Conservation (phyloP, 2,113 vertebrate genomes). For the Barnardius zonarius region DNA sequence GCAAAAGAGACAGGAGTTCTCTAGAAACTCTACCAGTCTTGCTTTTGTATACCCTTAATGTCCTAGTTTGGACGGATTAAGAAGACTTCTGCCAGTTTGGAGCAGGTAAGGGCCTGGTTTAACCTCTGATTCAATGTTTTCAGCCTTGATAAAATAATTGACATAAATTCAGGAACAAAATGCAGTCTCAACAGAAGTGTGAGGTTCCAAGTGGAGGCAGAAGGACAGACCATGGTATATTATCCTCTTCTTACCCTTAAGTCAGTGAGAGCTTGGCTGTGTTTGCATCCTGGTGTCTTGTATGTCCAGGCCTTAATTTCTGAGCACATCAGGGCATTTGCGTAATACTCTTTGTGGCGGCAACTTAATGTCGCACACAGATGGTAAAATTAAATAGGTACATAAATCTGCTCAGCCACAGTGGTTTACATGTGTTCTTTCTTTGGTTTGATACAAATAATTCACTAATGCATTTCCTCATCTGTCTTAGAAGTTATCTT, state of each 20-base stretch:
- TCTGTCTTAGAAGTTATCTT: background rate
- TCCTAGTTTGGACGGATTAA: background rate
- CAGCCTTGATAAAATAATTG: background rate
- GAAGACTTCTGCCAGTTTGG: background rate
- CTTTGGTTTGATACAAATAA: background rate
- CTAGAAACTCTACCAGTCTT: background rate
- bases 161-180: background rate
- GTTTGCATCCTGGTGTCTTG: background rate
- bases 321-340: background rate
- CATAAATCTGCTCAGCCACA: background rate
- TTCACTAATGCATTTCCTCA: background rate
- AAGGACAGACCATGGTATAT: background rate
- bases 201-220: background rate
- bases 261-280: background rate
- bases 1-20: background rate
- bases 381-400: background rate
- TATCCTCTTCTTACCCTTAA: background rate
- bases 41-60: rapidly evolving
- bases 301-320: background rate
- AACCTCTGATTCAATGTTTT: background rate
- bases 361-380: background rate
- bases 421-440: background rate
- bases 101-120: background rate
- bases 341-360: background rate
- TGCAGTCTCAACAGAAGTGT: background rate